These are phyloP conservation scores for Drosophila demipolita DNA, from an alignment of 2,888 invertebrate genomes.

Conservation along the genomic window DNA sequence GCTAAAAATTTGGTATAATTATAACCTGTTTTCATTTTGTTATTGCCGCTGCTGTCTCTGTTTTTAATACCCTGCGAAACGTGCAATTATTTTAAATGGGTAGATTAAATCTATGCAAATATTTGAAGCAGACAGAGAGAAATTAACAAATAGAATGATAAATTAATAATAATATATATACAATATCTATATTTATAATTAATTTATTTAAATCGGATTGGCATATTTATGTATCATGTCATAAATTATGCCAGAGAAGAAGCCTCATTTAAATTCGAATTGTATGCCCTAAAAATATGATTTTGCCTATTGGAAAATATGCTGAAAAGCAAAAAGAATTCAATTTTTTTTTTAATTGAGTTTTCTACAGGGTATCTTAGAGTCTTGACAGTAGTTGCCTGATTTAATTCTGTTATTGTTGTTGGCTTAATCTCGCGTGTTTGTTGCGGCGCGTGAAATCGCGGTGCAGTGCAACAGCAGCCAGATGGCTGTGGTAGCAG, in stretches of 20 bases:
- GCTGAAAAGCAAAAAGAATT: background rate
- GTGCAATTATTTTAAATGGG: background rate
- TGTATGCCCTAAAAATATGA: background rate
- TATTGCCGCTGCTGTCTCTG: slow-evolving; percentile 14
- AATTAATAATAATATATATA: background rate
- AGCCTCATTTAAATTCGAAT: background rate
- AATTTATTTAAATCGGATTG: background rate
- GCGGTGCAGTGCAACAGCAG: slow-evolving; percentile 37
- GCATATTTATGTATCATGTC: background rate
- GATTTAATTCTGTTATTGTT: slow-evolving; percentile 19
- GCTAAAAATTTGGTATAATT: slow-evolving; percentile 64
- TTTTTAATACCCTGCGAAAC: background rate
- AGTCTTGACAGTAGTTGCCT: background rate
- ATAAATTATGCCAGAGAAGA: background rate
- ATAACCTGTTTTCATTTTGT: slow-evolving; percentile 65
- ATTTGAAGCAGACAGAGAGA: background rate
- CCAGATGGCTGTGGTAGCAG: slow-evolving; percentile 12
- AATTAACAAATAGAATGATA: too few relatives aligned
- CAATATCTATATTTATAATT: background rate
- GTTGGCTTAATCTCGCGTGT: slow-evolving; percentile 68
- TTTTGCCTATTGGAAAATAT: background rate
- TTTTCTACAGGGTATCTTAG: background rate
- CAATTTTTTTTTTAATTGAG: background rate
- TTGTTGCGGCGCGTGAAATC: slow-evolving; percentile 70
- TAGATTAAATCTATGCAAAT: background rate